Evolutionary conservation across 2,888 invertebrate genomes (phyloP), one percentile per base, ranked within the genome.

Genomic region (Itoplectis maculator): DNA sequence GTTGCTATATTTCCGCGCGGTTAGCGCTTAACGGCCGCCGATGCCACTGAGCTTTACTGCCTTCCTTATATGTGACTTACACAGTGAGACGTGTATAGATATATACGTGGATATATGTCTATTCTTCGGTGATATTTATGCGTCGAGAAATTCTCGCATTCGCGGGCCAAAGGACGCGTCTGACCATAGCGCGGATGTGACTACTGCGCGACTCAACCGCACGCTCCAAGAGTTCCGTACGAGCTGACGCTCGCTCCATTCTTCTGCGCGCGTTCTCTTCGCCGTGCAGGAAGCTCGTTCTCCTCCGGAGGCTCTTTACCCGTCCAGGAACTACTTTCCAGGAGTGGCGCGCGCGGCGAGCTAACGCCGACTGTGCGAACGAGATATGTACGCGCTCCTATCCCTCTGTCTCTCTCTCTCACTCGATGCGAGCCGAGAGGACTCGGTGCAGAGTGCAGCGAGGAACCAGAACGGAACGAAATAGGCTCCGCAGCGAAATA

Each of bases 1-100:
- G n/a, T n/a, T n/a, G n/a, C n/a, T n/a, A n/a, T n/a, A n/a, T n/a
- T n/a, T n/a, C 35, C 18, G 11, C 29, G 13, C 47, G 29, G 29
- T 35, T 47, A 35, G 49, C 76, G 75, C 84, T 80, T 86, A 88
- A 87, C 83, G 83, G 80, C 79, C 82, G 51, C 59, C 68, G 37
- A 73, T 37, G 42, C 68, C 59, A 80, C 86, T 82, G 66, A 83
- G 82, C 82, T 88, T 89, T 89, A 89, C 88, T 86, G 84, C 86
- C 47, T 59, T 83, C 84, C 84, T 88, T 51, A 65, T 83, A 83
- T 29, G 5, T 29, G 29, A n/a, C n/a, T n/a, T 5, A 5, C 5
- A 29, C 5, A 5, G 2, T 3, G 3, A 2, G 29, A n/a, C n/a
- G n/a, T n/a, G n/a, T n/a, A n/a, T n/a, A n/a, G n/a, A n/a, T n/a